Base-by-base conservation (phyloP, 1,140 invertebrate species). In the Scaptomyza hsui region DNA sequence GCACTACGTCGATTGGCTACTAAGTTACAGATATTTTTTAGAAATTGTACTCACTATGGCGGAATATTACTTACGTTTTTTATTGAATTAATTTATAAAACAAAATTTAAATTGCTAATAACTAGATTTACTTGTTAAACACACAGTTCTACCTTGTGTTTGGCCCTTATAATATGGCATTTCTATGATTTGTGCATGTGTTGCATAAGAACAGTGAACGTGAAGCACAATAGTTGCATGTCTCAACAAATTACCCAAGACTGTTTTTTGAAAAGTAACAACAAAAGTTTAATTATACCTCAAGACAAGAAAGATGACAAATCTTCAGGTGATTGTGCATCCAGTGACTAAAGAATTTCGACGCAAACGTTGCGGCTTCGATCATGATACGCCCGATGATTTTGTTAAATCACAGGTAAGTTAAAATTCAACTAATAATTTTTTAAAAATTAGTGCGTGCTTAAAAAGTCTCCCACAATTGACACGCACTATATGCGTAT, bases 381-480 rank as follows among this genome's bases (percentile, higher is more conserved):
- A 91, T 56, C 89, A 91, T 55, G 67, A 82, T 61, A 76, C 89
- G 9, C 78, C 89, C 53, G 83, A 91, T 75, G 89, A 91, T 56
- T 91, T 91, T 59, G 86, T 91, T 21, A 91, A 89, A 55, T 91
- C 89, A 2, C 89, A 91, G 76, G 89, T 91, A 69, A 91, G 75
- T 37, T n/a, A 37, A 49, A 53, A 24, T 35, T 15, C 26, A 55
- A 29, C 26, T 29, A 29, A 29, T 9, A 2, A 15, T 4, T 12
- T 1, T 1, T 5, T 13, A 29, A 15, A 57, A 57, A 4, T 0
- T 39, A 24, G 29, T 63, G 61, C 26, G 49, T 41, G 70, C 59
- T 78, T 79, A 71, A 21, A 37, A 21, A 19, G 18, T 75, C 71
- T 72, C 72, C 77, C 47, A 26, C 52, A 35, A n/a, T 19, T 9